Percentiles rank a stretch among this genome's conserved stretches.
Evolutionary conservation across 2,113 vertebrate species (phyloP).

Genomic region (Clarias magur): DNA sequence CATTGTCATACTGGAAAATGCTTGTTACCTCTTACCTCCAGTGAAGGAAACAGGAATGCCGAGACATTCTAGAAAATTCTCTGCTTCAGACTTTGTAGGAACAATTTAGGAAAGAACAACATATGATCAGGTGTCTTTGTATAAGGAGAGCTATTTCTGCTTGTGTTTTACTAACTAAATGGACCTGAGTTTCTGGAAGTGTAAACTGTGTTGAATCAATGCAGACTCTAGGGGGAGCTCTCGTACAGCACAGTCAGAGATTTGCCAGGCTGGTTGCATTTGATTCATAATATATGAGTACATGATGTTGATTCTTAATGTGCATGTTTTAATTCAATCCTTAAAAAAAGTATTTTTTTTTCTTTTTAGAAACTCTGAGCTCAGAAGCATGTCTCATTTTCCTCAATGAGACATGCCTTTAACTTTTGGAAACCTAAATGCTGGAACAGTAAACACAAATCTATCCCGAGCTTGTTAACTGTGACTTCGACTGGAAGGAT

Average conservation of each 20-base stretch:
- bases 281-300: background rate
- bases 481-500: background rate
- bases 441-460: background rate
- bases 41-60: background rate
- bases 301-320: background rate
- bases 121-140: background rate
- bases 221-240: constrained; percentile 25
- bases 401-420: background rate
- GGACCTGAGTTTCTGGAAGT: background rate
- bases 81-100: background rate
- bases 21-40: background rate
- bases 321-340: background rate
- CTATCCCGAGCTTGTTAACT: background rate
- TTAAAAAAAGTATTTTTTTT: background rate
- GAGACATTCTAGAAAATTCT: background rate
- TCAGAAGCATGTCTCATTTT: background rate
- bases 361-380: background rate
- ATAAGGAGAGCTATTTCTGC: background rate
- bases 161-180: background rate
- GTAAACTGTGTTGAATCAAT: background rate
- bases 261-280: background rate
- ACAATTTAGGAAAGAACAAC: background rate
- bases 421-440: background rate
- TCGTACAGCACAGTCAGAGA: background rate
- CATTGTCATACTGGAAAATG: background rate